Evolutionary conservation across 2,113 vertebrate species (phyloP).

Genomic region (Myodes glareolus): DNA sequence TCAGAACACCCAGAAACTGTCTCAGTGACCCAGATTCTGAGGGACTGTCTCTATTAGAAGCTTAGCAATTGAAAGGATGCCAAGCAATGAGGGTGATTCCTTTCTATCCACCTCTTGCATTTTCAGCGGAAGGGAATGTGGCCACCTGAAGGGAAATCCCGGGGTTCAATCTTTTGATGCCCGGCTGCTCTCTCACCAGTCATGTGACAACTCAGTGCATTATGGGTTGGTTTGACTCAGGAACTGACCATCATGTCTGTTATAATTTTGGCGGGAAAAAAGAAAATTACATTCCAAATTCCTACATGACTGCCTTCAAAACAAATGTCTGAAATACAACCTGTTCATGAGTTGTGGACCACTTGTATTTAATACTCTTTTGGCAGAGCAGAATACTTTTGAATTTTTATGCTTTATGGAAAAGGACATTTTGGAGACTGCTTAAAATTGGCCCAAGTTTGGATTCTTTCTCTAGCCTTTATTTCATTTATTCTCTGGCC

Average conservation of each 20-base stretch:
- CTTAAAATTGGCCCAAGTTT: conserved; percentile 56
- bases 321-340: conserved; percentile 60
- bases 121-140: background rate
- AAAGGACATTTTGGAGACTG: conserved; percentile 60
- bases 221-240: background rate
- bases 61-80: too few relatives aligned
- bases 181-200: accelerated
- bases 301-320: conserved; percentile 7
- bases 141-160: background rate
- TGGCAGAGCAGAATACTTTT: background rate
- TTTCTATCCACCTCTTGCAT: background rate
- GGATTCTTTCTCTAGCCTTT: background rate
- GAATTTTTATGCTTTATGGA: conserved; percentile 48
- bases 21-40: background rate
- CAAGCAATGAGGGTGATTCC: background rate
- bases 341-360: background rate
- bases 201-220: accelerated
- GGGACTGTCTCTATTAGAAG: too few relatives aligned
- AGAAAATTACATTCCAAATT: background rate
- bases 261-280: background rate
- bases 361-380: conserved; percentile 57
- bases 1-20: background rate
- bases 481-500: conserved; percentile 40
- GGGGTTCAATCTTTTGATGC: accelerated
- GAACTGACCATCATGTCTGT: background rate